Evolutionary conservation across 2,797 vertebrate species (phyloP).

Genomic region (Dallia pectoralis): DNA sequence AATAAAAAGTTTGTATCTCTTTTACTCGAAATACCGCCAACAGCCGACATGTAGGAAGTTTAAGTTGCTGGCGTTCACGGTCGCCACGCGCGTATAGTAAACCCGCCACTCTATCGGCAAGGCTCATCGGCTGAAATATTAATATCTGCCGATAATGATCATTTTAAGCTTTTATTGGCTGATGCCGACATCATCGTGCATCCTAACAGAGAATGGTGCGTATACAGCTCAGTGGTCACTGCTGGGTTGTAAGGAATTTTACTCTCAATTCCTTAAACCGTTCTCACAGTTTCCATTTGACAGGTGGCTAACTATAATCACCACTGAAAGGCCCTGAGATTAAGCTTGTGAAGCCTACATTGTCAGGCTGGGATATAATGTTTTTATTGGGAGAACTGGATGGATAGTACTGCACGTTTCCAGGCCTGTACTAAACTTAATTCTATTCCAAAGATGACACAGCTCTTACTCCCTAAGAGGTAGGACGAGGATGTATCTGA

Average conservation of each 20-base stretch:
- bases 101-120: too few relatives aligned
- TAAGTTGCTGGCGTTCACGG: too few relatives aligned
- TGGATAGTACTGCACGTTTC: too few relatives aligned
- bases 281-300: background rate
- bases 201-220: background rate
- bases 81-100: too few relatives aligned
- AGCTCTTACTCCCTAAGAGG: background rate
- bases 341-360: background rate
- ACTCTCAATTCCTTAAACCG: background rate
- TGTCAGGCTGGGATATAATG: background rate
- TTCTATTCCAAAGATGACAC: background rate
- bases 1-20: too few relatives aligned
- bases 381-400: too few relatives aligned
- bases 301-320: background rate
- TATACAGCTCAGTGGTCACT: background rate
- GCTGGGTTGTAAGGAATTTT: background rate
- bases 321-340: background rate
- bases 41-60: too few relatives aligned
- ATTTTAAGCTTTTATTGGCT: too few relatives aligned
- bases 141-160: too few relatives aligned
- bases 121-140: too few relatives aligned
- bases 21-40: too few relatives aligned
- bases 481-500: background rate
- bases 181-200: too few relatives aligned
- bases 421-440: background rate